These are phyloP conservation scores for Rhizoglyphus robini DNA, from an alignment of 1,140 invertebrate genomes.

Conservation along the genomic window DNA sequence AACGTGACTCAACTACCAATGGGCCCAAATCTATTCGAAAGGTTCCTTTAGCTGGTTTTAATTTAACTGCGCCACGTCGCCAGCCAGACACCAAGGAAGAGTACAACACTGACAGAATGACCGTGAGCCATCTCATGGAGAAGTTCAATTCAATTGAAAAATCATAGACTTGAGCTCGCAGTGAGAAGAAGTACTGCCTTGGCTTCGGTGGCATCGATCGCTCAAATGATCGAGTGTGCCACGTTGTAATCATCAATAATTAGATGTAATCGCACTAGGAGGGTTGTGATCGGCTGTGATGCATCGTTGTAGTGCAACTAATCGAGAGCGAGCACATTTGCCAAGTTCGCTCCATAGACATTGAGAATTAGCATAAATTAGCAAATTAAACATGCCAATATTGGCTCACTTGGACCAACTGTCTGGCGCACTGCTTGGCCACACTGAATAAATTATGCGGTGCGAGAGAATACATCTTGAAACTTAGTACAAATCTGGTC, in stretches of 20 bases:
- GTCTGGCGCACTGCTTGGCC: neutral
- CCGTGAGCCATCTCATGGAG: too few relatives aligned
- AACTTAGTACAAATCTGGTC: neutral
- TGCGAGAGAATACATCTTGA: neutral
- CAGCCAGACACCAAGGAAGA: too few relatives aligned
- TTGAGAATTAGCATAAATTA: constrained; percentile 1
- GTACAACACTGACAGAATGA: too few relatives aligned
- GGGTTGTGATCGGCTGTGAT: too few relatives aligned
- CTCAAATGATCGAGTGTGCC: neutral
- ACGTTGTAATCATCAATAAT: neutral
- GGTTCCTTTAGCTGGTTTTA: too few relatives aligned
- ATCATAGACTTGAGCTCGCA: too few relatives aligned
- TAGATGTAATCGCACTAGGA: neutral
- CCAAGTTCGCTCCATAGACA: neutral
- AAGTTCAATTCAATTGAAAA: too few relatives aligned
- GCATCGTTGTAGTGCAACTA: too few relatives aligned
- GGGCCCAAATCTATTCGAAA: too few relatives aligned
- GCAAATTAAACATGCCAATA: constrained; percentile 13
- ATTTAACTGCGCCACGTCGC: too few relatives aligned
- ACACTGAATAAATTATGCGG: neutral
- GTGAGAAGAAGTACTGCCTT: too few relatives aligned
- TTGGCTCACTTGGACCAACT: neutral
- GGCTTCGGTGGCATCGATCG: neutral
- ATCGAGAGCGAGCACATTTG: neutral
- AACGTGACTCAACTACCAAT: neutral